Conservation (phyloP, 2,797 vertebrate species). For the Chiloscyllium punctatum region DNA sequence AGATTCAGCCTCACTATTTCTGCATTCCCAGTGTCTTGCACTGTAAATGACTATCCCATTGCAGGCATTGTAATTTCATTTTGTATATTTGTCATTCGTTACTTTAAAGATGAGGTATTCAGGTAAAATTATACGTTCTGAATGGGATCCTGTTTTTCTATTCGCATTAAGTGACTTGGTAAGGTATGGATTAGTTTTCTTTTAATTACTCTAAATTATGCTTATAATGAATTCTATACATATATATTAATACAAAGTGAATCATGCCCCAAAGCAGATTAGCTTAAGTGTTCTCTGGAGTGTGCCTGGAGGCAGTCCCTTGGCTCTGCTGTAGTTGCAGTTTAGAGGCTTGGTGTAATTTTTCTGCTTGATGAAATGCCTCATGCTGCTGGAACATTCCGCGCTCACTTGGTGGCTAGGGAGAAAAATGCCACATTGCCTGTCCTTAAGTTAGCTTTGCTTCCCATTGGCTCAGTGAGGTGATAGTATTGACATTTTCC, state of each 20-base stretch:
- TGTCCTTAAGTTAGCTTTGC: neutral
- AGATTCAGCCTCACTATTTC: neutral
- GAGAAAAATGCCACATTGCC: neutral
- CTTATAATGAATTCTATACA: neutral
- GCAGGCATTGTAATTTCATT: neutral
- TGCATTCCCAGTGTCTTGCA: neutral
- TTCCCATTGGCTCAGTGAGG: neutral
- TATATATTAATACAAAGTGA: too few relatives aligned
- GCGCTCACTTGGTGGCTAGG: neutral
- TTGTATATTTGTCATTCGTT: neutral
- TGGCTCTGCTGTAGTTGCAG: neutral
- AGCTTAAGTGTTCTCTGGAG: neutral
- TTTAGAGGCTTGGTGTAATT: neutral
- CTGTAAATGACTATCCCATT: neutral
- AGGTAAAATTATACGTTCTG: neutral
- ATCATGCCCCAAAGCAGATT: neutral
- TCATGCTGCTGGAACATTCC: neutral
- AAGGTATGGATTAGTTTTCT: neutral
- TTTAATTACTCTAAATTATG: neutral
- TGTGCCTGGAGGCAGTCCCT: neutral
- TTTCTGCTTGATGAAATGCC: constrained; percentile 1
- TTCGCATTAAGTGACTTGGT: neutral
- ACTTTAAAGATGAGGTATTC: neutral
- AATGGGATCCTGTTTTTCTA: neutral
- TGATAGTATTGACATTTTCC: neutral